A percentile compares a stretch with the other conserved stretches of the same genome.
Conservation (phyloP, 2,888 invertebrate species). For the Monopis laevigella region DNA sequence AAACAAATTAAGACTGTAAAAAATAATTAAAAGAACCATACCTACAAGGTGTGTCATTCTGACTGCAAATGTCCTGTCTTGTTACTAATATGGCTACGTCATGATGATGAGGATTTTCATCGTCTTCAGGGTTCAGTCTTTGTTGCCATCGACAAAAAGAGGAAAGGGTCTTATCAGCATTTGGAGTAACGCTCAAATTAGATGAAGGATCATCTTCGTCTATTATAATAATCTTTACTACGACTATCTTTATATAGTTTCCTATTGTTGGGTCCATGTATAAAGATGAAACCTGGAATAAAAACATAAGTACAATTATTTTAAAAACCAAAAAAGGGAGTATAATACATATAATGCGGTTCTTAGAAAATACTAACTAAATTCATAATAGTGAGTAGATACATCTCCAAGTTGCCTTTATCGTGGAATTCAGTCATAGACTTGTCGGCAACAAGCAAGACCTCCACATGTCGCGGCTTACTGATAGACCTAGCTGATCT, state of each 20-base stretch:
- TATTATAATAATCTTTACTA: slow-evolving; percentile 84
- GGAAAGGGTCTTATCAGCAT: slow-evolving; percentile 83
- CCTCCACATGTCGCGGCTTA: slow-evolving; percentile 82
- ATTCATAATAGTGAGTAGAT: slow-evolving; percentile 92
- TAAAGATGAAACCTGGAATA: slow-evolving; percentile 73
- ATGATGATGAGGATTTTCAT: slow-evolving; percentile 87
- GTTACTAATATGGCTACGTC: slow-evolving; percentile 90
- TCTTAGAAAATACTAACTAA: slow-evolving; percentile 68
- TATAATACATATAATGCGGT: neutral
- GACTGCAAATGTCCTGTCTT: slow-evolving; percentile 77
- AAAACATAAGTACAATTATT: neutral
- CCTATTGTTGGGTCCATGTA: slow-evolving; percentile 90
- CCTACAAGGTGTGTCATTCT: slow-evolving; percentile 63
- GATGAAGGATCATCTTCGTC: slow-evolving; percentile 70
- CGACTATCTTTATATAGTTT: slow-evolving; percentile 89
- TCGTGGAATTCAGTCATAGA: slow-evolving; percentile 89
- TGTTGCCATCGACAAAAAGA: slow-evolving; percentile 90
- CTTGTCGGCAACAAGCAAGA: slow-evolving; percentile 86
- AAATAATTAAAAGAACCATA: slow-evolving; percentile 28
- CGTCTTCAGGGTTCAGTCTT: slow-evolving; percentile 76
- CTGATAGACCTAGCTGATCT: slow-evolving; percentile 73
- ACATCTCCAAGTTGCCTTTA: slow-evolving; percentile 83
- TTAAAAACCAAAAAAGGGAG: neutral
- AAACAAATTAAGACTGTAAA: slow-evolving; percentile 1
- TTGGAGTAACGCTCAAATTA: slow-evolving; percentile 77